These are phyloP conservation scores for Montipora foliosa DNA, from an alignment of 64 coral and sea anemone species.

Conservation along the genomic window DNA sequence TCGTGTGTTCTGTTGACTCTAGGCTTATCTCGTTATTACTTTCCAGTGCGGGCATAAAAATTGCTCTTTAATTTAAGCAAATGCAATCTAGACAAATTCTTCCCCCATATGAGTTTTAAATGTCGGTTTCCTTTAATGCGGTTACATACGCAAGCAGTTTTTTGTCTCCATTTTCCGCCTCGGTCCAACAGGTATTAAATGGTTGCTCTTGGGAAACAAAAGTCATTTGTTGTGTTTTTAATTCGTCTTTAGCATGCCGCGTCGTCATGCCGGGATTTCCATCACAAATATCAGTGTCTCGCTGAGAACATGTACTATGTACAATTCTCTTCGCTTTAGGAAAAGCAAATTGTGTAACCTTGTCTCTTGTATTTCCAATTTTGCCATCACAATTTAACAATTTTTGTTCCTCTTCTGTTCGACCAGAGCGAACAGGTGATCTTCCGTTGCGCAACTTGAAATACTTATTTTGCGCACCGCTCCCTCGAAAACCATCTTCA, in stretches of 20 bases:
- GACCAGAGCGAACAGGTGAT: neutral
- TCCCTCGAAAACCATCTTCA: neutral
- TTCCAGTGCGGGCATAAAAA: neutral
- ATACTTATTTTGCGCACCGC: neutral
- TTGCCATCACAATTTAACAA: neutral
- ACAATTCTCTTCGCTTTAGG: neutral
- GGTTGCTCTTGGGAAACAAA: neutral
- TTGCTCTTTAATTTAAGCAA: conserved; percentile 5
- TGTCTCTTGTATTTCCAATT: neutral
- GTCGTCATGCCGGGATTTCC: neutral
- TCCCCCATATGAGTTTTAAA: neutral
- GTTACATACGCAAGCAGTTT: neutral
- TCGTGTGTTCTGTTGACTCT: conserved; percentile 22
- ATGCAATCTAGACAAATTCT: neutral
- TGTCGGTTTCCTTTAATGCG: conserved; percentile 37
- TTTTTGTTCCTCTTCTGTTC: neutral
- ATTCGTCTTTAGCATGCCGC: conserved; percentile 12
- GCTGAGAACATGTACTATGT: neutral
- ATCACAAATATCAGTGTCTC: conserved; percentile 7
- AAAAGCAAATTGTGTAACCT: neutral
- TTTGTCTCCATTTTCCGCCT: conserved; percentile 13
- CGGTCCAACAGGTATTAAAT: neutral
- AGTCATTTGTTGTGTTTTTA: neutral
- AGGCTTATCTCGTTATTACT: conserved; percentile 46
- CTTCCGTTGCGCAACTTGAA: neutral